These are phyloP conservation scores for Littorina saxatilis DNA, from an alignment of 1,140 invertebrate species.

Conservation along the genomic window DNA sequence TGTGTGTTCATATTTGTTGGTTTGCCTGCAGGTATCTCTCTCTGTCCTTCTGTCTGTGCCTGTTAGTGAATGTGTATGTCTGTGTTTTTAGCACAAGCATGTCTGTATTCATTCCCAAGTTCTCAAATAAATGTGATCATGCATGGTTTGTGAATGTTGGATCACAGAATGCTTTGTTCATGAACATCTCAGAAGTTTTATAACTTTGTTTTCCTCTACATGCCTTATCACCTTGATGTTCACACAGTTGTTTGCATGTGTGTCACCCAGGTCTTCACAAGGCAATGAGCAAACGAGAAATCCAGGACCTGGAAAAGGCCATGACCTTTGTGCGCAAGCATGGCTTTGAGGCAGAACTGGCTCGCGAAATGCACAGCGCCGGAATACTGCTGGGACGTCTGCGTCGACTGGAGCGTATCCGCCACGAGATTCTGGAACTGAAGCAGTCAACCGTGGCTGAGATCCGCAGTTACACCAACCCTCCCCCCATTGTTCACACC, in stretches of 20 bases:
- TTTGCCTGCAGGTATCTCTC: not conserved
- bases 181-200: too few relatives aligned
- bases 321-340: conserved; percentile 69
- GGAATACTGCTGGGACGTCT: conserved; percentile 62
- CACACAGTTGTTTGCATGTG: not conserved
- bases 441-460: conserved; percentile 74
- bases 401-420: conserved; percentile 68
- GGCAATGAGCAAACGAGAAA: conserved; percentile 66
- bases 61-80: not conserved
- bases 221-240: not conserved
- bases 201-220: not conserved
- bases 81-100: not conserved
- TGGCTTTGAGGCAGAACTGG: conserved; percentile 67
- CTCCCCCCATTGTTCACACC: conserved; percentile 68
- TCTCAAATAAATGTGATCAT: too few relatives aligned
- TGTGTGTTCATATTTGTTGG: not conserved
- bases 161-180: too few relatives aligned
- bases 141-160: too few relatives aligned
- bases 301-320: conserved; percentile 68
- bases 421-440: conserved; percentile 73
- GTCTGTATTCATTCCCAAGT: too few relatives aligned
- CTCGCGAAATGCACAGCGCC: conserved; percentile 65
- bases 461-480: conserved; percentile 72
- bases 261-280: conserved; percentile 58
- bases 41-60: not conserved